Evolutionary conservation across 2,797 vertebrate genomes (phyloP).

Genomic region (Gymnocypris eckloni): DNA sequence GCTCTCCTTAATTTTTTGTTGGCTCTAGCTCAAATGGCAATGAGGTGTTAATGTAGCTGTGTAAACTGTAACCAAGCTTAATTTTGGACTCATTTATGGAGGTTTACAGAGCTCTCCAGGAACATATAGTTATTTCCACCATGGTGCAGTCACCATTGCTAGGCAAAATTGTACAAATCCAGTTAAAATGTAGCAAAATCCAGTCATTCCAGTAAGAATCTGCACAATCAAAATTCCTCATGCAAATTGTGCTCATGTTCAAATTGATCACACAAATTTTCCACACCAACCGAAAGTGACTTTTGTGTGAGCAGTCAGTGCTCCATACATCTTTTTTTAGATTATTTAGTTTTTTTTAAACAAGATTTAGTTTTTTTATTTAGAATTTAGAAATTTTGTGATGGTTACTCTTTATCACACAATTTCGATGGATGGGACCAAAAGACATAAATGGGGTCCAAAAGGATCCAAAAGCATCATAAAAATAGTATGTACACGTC

Average conservation of each 20-base stretch:
- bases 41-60: slow-evolving; percentile 62
- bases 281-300: background rate
- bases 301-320: background rate
- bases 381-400: too few relatives aligned
- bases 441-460: background rate
- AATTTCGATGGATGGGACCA: background rate
- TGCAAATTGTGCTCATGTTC: background rate
- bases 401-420: background rate
- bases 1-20: slow-evolving; percentile 19
- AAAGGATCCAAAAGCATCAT: background rate
- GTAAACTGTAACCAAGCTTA: slow-evolving; percentile 46
- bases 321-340: background rate
- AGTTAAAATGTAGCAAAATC: background rate
- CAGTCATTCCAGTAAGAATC: background rate
- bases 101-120: slow-evolving; percentile 43
- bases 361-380: too few relatives aligned
- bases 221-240: background rate
- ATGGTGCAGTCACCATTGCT: background rate
- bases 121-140: background rate
- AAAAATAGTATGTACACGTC: background rate
- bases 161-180: background rate
- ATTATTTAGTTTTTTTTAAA: background rate
- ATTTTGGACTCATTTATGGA: slow-evolving; percentile 50
- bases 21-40: slow-evolving; percentile 56
- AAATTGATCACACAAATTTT: background rate